Conservation (phyloP, 2,113 vertebrate species). For the Hydropotes inermis region DNA sequence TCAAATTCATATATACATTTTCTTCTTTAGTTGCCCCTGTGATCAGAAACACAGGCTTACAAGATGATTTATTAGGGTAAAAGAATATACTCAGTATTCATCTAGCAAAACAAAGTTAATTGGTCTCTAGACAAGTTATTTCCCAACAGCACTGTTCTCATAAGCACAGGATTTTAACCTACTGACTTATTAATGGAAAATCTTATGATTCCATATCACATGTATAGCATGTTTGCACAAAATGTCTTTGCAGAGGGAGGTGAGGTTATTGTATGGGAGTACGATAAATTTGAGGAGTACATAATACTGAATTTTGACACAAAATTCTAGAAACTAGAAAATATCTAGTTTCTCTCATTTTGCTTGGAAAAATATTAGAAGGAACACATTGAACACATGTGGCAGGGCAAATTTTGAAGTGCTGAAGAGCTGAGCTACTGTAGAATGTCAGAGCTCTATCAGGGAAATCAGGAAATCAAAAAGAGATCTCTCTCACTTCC, state of each 20-base stretch:
- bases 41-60: background rate
- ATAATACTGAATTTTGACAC: background rate
- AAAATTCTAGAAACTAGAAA: background rate
- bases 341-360: background rate
- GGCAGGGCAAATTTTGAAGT: background rate
- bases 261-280: background rate
- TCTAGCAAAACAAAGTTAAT: conserved; percentile 21
- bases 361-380: background rate
- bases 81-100: background rate
- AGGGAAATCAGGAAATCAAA: background rate
- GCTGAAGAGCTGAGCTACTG: background rate
- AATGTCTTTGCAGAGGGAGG: background rate
- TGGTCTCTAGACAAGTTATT: conserved; percentile 11
- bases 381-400: background rate
- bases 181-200: background rate
- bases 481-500: background rate
- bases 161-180: conserved; percentile 15
- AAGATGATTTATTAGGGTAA: background rate
- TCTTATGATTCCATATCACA: background rate
- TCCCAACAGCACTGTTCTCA: background rate
- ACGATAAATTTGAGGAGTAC: background rate
- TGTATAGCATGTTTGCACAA: background rate
- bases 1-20: background rate
- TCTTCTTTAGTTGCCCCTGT: background rate
- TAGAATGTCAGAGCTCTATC: background rate